These are phyloP conservation scores for Sebastes trivittatus DNA, from an alignment of 2,797 vertebrate species.

Conservation along the genomic window DNA sequence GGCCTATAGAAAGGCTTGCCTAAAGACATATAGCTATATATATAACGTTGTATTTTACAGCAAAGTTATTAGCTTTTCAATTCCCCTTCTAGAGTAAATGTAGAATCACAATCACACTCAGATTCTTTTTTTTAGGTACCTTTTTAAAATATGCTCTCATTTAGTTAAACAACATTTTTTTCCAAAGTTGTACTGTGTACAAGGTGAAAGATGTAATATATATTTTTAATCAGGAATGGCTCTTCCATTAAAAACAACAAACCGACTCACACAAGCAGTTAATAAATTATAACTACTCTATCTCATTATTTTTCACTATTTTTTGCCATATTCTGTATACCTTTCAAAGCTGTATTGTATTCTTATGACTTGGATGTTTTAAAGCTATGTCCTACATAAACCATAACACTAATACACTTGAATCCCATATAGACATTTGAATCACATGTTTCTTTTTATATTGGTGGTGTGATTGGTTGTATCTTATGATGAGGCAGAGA, in stretches of 20 bases:
- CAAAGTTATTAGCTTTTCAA: neutral
- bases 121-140: too few relatives aligned
- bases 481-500: neutral
- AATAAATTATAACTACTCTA: neutral
- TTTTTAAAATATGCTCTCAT: neutral
- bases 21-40: too few relatives aligned
- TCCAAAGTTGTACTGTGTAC: neutral
- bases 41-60: neutral
- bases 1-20: too few relatives aligned
- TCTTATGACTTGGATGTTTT: neutral
- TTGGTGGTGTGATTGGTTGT: neutral
- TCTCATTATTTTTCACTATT: neutral
- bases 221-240: neutral
- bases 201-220: neutral
- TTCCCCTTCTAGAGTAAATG: neutral
- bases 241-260: neutral
- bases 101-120: neutral
- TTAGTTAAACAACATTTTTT: neutral
- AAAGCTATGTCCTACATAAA: neutral
- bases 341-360: neutral
- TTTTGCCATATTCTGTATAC: neutral
- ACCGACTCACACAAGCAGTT: neutral
- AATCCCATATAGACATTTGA: neutral
- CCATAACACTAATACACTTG: neutral
- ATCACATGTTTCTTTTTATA: neutral